These are phyloP conservation scores for Cottus gobio DNA, from an alignment of 2,113 vertebrate genomes.

Conservation along the genomic window DNA sequence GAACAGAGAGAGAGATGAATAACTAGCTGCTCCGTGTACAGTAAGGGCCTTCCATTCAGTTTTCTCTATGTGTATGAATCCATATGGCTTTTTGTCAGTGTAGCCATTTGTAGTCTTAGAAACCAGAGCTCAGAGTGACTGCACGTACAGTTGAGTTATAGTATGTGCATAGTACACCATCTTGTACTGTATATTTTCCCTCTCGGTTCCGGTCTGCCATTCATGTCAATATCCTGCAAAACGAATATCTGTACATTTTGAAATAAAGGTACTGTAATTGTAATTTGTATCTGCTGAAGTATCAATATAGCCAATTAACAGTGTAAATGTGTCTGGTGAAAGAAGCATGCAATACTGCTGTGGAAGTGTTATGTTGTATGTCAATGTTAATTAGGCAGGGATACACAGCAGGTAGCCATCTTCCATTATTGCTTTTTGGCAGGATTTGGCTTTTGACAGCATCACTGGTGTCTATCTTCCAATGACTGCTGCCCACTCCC, in stretches of 20 bases:
- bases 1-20: conserved; percentile 61
- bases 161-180: neutral
- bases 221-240: conserved; percentile 1
- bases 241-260: neutral
- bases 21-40: conserved; percentile 33
- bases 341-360: conserved; percentile 32
- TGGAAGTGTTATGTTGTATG: conserved; percentile 40
- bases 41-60: conserved; percentile 10
- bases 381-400: conserved; percentile 54
- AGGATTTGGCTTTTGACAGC: conserved; percentile 51
- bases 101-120: conserved; percentile 4
- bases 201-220: neutral
- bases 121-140: conserved; percentile 6
- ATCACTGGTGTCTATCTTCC: conserved; percentile 29
- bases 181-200: neutral
- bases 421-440: conserved; percentile 46
- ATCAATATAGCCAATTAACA: neutral
- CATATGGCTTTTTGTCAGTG: conserved; percentile 20
- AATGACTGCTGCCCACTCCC: conserved; percentile 57
- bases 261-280: neutral
- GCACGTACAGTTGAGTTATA: conserved; percentile 1
- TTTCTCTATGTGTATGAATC: conserved; percentile 5
- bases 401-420: conserved; percentile 39
- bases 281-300: neutral
- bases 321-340: conserved; percentile 22